Percentiles rank a stretch among this genome's conserved stretches.
Conservation (phyloP, 2,797 vertebrate genomes). For the Propithecus perrieri region DNA sequence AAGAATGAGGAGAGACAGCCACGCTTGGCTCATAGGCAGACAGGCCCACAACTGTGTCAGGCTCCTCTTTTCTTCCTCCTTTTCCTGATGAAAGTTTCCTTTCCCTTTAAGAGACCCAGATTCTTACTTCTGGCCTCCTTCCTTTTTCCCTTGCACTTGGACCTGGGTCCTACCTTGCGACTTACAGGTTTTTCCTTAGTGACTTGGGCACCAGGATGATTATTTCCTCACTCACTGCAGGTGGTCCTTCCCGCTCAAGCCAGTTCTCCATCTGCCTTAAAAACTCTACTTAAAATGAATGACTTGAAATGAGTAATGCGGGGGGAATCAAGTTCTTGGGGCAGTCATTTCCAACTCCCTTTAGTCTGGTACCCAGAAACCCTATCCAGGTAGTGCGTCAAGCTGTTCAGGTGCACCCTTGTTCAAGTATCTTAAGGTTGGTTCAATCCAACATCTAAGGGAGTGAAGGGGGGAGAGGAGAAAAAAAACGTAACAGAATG, state of each 20-base stretch:
- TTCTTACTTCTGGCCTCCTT: not conserved
- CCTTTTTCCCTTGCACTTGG: not conserved
- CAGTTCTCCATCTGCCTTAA: not conserved
- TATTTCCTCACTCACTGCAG: not conserved
- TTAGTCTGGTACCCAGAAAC: not conserved
- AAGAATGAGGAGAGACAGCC: not conserved
- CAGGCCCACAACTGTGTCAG: not conserved
- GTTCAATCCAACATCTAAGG: not conserved
- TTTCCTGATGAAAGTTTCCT: not conserved
- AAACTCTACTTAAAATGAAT: not conserved
- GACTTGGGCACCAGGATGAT: not conserved
- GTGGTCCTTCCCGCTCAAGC: not conserved
- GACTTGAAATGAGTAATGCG: not conserved
- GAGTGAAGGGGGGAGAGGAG: too few relatives aligned
- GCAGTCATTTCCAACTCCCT: not conserved
- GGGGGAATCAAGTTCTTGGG: not conserved
- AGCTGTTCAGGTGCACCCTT: not conserved
- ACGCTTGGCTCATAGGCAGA: not conserved
- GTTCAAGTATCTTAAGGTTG: not conserved
- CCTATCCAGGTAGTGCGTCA: not conserved
- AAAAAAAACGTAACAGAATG: not conserved
- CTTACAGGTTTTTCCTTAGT: not conserved
- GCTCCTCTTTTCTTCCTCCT: not conserved
- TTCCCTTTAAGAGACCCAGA: not conserved
- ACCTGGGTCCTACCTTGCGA: not conserved